Percentiles rank a stretch among this genome's conserved stretches.
Evolutionary conservation across 2,113 vertebrate species (phyloP).

Genomic region (Trachemys scripta): DNA sequence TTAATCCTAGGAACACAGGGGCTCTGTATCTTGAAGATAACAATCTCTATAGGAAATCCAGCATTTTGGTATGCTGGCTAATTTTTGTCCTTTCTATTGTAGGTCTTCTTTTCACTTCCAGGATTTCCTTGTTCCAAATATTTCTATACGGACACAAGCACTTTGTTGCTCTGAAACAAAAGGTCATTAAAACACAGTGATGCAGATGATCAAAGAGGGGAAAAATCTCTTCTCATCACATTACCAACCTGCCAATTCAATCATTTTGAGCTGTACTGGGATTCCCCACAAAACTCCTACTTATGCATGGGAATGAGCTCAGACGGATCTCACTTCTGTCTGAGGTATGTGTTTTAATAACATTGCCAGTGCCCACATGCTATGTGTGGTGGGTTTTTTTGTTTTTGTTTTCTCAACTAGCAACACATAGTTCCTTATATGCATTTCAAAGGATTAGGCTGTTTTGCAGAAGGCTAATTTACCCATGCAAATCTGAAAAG

Average conservation of each 20-base stretch:
- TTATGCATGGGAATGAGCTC: neutral
- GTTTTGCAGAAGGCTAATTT: conserved; percentile 24
- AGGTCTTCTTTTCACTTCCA: conserved; percentile 34
- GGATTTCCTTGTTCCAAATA: conserved; percentile 22
- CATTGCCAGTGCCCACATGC: neutral
- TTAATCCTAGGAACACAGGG: conserved; percentile 41
- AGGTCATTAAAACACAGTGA: conserved; percentile 22
- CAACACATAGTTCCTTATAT: neutral
- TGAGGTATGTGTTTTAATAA: conserved; percentile 1
- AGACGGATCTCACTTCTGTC: neutral
- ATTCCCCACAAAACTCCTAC: neutral
- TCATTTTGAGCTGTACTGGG: neutral
- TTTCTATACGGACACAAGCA: neutral
- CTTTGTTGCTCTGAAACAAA: conserved; percentile 58
- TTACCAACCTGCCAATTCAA: neutral
- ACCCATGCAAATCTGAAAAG: neutral
- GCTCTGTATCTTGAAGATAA: neutral
- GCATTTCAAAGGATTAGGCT: neutral
- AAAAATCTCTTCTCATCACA: conserved; percentile 38
- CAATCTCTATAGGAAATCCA: conserved; percentile 50
- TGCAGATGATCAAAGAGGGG: conserved; percentile 22
- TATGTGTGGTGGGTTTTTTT: neutral
- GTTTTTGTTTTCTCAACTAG: neutral
- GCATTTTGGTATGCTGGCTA: conserved; percentile 2
- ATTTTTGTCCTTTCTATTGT: conserved; percentile 15